Evolutionary conservation across 2,888 invertebrate species (phyloP).

Genomic region (Dione juno): DNA sequence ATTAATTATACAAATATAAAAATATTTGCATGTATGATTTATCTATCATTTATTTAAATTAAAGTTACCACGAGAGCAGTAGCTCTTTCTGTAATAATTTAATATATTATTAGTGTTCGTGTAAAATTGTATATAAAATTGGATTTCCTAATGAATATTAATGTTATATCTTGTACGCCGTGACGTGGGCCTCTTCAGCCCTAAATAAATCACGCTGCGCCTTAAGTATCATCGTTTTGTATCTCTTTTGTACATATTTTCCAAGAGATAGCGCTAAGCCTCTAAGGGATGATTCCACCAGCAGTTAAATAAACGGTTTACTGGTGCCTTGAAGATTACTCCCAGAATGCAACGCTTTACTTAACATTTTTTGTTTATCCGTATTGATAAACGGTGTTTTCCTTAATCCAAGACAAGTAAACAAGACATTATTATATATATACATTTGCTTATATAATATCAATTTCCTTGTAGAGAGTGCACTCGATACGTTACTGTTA

Average conservation of each 20-base stretch:
- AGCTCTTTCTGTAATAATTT: not conserved
- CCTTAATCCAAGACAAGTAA: not conserved
- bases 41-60: not conserved
- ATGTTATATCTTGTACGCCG: constrained; percentile 70
- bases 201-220: constrained; percentile 74
- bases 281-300: constrained; percentile 42
- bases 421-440: not conserved
- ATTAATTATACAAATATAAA: too few species aligned
- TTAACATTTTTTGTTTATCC: constrained; percentile 31
- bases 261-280: constrained; percentile 48
- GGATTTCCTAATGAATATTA: constrained; percentile 75
- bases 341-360: constrained; percentile 33
- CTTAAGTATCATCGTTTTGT: constrained; percentile 56
- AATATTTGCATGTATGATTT: too few species aligned
- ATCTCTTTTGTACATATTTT: constrained; percentile 52
- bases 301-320: constrained; percentile 46
- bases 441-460: not conserved
- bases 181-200: constrained; percentile 68
- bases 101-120: constrained; percentile 9
- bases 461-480: constrained; percentile 2
- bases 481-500: constrained; percentile 25
- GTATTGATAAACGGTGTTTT: constrained; percentile 34
- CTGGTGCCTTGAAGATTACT: constrained; percentile 43
- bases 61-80: not conserved
- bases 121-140: constrained; percentile 58